Evolutionary conservation across 2,888 invertebrate species (phyloP).

Genomic region (Ernsta delagoae): DNA sequence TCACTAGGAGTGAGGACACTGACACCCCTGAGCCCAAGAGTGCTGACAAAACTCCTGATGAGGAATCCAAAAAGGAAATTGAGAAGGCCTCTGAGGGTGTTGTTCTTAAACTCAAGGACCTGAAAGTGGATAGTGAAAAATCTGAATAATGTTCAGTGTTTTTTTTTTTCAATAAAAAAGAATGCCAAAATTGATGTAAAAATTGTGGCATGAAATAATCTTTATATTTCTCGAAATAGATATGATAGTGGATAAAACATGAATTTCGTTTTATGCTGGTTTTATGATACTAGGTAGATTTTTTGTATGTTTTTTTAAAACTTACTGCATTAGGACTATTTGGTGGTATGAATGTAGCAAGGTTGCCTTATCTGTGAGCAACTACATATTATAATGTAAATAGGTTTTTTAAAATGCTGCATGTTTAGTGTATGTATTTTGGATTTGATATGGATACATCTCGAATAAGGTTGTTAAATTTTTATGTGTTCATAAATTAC

Average conservation of each 20-base stretch:
- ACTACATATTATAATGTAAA: constrained; percentile 7
- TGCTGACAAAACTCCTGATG: constrained; percentile 59
- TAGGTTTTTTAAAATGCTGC: constrained; percentile 30
- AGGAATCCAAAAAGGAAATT: constrained; percentile 52
- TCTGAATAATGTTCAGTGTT: constrained; percentile 52
- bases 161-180: constrained; percentile 24
- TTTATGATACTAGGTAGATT: constrained; percentile 8
- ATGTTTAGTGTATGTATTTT: constrained; percentile 46
- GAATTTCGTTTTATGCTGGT: constrained; percentile 3
- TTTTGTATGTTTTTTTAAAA: neutral
- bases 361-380: constrained; percentile 15
- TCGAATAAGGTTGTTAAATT: constrained; percentile 48
- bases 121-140: constrained; percentile 81
- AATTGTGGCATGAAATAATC: neutral
- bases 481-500: constrained; percentile 41
- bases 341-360: constrained; percentile 14
- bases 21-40: constrained; percentile 73
- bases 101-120: constrained; percentile 83
- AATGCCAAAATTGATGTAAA: constrained; percentile 26
- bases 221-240: constrained; percentile 13
- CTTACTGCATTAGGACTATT: neutral
- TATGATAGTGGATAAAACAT: constrained; percentile 3
- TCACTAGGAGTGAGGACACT: constrained; percentile 76
- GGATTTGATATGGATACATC: constrained; percentile 57
- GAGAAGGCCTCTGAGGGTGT: constrained; percentile 73